phyloP scores from a whole-genome alignment of 2,797 vertebrate species.

The Aldrovandia affinis region DNA sequence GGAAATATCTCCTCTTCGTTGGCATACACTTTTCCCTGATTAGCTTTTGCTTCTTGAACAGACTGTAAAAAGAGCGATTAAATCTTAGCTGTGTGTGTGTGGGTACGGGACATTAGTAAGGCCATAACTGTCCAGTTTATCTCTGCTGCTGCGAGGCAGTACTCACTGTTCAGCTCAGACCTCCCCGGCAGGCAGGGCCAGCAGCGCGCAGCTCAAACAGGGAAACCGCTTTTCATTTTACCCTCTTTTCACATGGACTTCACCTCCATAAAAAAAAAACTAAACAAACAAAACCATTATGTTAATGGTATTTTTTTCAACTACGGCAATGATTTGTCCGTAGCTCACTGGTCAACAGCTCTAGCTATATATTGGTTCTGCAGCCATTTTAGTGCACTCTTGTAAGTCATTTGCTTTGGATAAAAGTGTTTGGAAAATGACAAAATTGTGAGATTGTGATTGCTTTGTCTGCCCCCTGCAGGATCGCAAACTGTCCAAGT shows the following conservation, averaged over 20 bases:
- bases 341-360: too few relatives aligned
- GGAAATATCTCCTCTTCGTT: background rate
- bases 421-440: background rate
- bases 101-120: background rate
- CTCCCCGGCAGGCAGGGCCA: background rate
- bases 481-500: constrained; percentile 96
- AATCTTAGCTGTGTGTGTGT: background rate
- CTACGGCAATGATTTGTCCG: too few relatives aligned
- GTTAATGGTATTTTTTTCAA: too few relatives aligned
- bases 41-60: background rate
- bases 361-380: too few relatives aligned
- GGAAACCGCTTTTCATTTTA: background rate
- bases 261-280: too few relatives aligned
- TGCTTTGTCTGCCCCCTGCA: constrained; percentile 57
- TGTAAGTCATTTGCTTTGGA: background rate
- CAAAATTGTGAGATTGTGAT: too few relatives aligned
- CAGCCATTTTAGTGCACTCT: background rate
- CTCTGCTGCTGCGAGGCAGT: background rate
- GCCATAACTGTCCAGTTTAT: background rate
- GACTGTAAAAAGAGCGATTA: background rate
- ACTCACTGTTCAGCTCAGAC: background rate
- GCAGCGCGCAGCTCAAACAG: background rate
- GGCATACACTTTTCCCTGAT: background rate
- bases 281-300: too few relatives aligned
- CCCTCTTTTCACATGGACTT: too few relatives aligned